These are phyloP conservation scores for Limulus polyphemus DNA, from an alignment of 2,888 invertebrate species.

Conservation along the genomic window DNA sequence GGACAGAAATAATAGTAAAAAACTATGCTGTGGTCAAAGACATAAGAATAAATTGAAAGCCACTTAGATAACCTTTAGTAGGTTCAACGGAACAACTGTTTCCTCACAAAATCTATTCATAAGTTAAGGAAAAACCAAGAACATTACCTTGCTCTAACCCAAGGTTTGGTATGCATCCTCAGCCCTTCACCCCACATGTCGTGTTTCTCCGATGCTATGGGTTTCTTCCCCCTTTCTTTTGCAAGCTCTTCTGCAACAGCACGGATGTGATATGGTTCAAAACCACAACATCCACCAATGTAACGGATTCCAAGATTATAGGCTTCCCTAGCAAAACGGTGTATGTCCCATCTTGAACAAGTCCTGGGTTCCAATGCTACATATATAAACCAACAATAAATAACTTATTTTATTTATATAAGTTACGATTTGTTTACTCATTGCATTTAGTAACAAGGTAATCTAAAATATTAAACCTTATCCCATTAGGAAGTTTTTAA, in stretches of 20 bases:
- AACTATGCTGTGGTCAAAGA: too few species aligned
- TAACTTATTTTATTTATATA: too few species aligned
- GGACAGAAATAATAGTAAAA: too few species aligned
- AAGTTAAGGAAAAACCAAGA: too few species aligned
- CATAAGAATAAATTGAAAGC: too few species aligned
- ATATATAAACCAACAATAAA: neutral
- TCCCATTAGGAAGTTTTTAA: too few species aligned
- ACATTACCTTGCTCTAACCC: slow-evolving; percentile 36
- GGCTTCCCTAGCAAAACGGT: slow-evolving; percentile 36
- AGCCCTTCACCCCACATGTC: slow-evolving; percentile 36
- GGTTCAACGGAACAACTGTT: too few species aligned
- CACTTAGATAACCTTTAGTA: too few species aligned
- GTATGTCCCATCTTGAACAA: slow-evolving; percentile 38
- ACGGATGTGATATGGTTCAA: slow-evolving; percentile 38
- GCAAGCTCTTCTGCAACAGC: slow-evolving; percentile 37
- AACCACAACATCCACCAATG: slow-evolving; percentile 39
- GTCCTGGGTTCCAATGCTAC: slow-evolving; percentile 36
- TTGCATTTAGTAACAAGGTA: too few species aligned
- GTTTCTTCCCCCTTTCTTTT: slow-evolving; percentile 30
- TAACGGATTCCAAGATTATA: slow-evolving; percentile 36
- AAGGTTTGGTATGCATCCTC: slow-evolving; percentile 39
- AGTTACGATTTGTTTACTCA: too few species aligned
- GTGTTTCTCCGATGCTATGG: slow-evolving; percentile 34
- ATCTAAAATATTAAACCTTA: neutral
- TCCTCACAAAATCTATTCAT: too few species aligned